These are phyloP conservation scores for Sesia bembeciformis DNA, from an alignment of 2,888 invertebrate species.

Conservation along the genomic window DNA sequence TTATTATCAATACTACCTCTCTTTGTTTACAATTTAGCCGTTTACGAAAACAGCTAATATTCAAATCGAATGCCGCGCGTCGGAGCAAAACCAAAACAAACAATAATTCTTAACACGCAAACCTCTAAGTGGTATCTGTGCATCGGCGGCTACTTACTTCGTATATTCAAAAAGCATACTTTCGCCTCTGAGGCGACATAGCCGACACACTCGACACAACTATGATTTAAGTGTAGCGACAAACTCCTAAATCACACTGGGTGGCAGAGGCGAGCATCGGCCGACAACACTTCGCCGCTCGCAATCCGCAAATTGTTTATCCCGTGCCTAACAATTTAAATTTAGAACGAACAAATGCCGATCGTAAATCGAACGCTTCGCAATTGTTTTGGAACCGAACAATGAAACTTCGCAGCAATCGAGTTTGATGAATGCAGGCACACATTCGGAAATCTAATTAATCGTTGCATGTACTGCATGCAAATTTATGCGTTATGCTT, in stretches of 20 bases:
- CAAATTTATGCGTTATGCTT: not conserved
- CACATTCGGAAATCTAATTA: not conserved
- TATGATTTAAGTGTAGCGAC: conserved; percentile 59
- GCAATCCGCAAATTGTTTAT: conserved; percentile 70
- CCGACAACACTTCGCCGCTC: conserved; percentile 54
- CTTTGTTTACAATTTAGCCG: not conserved
- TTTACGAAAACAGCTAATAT: not conserved
- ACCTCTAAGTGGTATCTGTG: conserved; percentile 29
- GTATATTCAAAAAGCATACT: conserved; percentile 48
- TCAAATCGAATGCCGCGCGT: conserved; percentile 5
- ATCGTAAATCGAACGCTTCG: conserved; percentile 58
- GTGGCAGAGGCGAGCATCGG: conserved; percentile 48
- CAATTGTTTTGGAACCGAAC: conserved; percentile 63
- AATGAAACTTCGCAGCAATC: conserved; percentile 47
- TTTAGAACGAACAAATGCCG: conserved; percentile 67
- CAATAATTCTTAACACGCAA: conserved; percentile 33
- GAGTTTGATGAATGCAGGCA: conserved; percentile 35
- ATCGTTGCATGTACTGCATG: not conserved
- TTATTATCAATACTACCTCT: not conserved
- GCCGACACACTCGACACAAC: conserved; percentile 38
- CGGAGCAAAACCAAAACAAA: conserved; percentile 43
- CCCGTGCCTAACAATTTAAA: conserved; percentile 67
- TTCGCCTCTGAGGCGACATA: conserved; percentile 44
- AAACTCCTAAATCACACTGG: conserved; percentile 63
- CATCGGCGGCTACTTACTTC: conserved; percentile 35